These are phyloP conservation scores for Griposia aprilina DNA, from an alignment of 2,888 invertebrate species.

Conservation along the genomic window DNA sequence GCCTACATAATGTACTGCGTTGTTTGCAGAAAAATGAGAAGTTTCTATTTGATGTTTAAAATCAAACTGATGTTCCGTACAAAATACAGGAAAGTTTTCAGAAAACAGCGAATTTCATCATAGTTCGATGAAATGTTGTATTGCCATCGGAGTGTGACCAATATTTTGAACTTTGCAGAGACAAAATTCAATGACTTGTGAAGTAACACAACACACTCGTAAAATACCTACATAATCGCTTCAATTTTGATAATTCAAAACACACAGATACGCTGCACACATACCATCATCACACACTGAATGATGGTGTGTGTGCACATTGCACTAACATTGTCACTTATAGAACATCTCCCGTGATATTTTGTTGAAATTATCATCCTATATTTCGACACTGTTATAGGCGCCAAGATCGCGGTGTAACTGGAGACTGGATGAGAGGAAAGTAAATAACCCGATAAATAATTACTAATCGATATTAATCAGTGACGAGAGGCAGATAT, in stretches of 20 bases:
- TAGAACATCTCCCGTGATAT: neutral
- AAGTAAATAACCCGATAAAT: too few relatives aligned
- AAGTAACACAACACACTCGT: neutral
- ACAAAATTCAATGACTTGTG: neutral
- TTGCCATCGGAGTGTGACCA: neutral
- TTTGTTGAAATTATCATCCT: neutral
- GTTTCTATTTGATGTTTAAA: conserved; percentile 4
- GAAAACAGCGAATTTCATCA: neutral
- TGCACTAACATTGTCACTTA: neutral
- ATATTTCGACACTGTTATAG: neutral
- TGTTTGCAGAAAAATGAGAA: conserved; percentile 3
- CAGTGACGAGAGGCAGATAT: neutral
- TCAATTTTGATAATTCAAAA: neutral
- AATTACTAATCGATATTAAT: neutral
- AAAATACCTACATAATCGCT: neutral
- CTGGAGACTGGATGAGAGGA: neutral
- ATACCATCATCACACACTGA: too few relatives aligned
- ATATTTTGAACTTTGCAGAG: conserved; percentile 2
- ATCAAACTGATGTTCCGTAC: neutral
- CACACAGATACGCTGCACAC: neutral
- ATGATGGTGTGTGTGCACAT: too few relatives aligned
- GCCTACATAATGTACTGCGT: neutral
- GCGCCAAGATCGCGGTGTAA: too few relatives aligned
- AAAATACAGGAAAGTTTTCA: neutral
- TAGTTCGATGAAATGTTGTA: conserved; percentile 1